phyloP scores from a whole-genome alignment of 92 coral and sea anemone genomes.

The Parazoanthus atlanticus region DNA sequence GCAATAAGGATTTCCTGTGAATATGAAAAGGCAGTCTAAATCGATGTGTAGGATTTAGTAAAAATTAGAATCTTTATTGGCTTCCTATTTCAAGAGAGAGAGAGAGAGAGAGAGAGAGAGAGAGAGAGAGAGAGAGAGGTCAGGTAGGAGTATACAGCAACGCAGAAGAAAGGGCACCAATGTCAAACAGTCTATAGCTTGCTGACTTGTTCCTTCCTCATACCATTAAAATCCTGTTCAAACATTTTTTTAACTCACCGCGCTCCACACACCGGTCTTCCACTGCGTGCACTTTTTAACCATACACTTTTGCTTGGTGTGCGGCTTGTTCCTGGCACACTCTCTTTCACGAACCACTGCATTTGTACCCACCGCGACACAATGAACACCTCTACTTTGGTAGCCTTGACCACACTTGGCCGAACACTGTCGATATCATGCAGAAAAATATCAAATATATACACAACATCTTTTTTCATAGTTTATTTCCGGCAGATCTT shows the following conservation, averaged over 20 bases:
- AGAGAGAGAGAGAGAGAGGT: too few species aligned
- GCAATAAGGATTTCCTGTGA: too few species aligned
- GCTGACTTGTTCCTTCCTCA: background rate
- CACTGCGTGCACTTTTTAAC: conserved; percentile 42
- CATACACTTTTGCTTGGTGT: conserved; percentile 19
- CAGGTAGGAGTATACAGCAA: too few species aligned
- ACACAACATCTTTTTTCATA: background rate
- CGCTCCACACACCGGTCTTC: conserved; percentile 42
- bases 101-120: too few species aligned
- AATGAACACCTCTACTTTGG: conserved; percentile 14
- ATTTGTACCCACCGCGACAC: conserved; percentile 28
- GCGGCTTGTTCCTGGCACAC: conserved; percentile 22
- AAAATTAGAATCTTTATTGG: too few species aligned
- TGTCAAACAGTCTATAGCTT: background rate
- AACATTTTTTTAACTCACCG: conserved; percentile 12
- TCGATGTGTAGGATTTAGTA: too few species aligned
- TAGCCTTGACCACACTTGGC: conserved; percentile 39
- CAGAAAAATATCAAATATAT: background rate
- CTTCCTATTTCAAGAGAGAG: too few species aligned
- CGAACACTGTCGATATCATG: conserved; percentile 8
- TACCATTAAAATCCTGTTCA: background rate
- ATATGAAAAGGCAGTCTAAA: too few species aligned
- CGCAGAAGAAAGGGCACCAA: background rate
- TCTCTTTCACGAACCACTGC: conserved; percentile 11
- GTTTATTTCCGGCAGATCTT: background rate